Evolutionary conservation across 2,797 vertebrate genomes (phyloP).

Genomic region (Picus viridis): DNA sequence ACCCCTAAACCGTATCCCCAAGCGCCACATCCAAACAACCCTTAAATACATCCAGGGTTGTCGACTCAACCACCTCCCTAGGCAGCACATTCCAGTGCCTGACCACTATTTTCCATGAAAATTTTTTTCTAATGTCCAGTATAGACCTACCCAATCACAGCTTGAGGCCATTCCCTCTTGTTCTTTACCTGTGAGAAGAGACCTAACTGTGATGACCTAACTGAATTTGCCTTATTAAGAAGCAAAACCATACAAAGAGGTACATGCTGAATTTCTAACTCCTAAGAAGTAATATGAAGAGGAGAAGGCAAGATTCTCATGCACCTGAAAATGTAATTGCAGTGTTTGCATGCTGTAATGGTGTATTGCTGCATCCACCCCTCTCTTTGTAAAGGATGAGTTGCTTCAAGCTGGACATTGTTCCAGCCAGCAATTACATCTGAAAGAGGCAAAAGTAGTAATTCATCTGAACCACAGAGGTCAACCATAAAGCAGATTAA

Average conservation of each 20-base stretch:
- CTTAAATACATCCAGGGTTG: too few relatives aligned
- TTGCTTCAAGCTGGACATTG: not conserved
- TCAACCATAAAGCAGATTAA: constrained; percentile 17
- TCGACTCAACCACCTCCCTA: too few relatives aligned
- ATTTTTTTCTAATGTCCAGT: too few relatives aligned
- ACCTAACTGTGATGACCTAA: not conserved
- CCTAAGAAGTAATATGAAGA: not conserved
- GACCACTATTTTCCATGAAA: too few relatives aligned
- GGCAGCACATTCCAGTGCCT: too few relatives aligned
- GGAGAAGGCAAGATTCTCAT: not conserved
- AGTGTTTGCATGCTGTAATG: not conserved
- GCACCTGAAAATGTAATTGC: not conserved
- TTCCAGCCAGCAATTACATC: not conserved
- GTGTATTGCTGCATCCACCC: not conserved
- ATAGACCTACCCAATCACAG: too few relatives aligned
- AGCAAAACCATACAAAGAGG: not conserved
- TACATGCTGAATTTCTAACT: not conserved
- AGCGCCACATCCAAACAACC: too few relatives aligned
- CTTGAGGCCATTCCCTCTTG: too few relatives aligned
- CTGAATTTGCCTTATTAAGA: not conserved
- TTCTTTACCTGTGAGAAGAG: too few relatives aligned
- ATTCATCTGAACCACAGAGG: not conserved
- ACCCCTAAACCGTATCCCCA: too few relatives aligned
- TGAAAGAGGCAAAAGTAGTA: not conserved
- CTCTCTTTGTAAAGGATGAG: not conserved